These are phyloP conservation scores for Oncorhynchus kisutch DNA, from an alignment of 2,113 vertebrate genomes.

Conservation along the genomic window DNA sequence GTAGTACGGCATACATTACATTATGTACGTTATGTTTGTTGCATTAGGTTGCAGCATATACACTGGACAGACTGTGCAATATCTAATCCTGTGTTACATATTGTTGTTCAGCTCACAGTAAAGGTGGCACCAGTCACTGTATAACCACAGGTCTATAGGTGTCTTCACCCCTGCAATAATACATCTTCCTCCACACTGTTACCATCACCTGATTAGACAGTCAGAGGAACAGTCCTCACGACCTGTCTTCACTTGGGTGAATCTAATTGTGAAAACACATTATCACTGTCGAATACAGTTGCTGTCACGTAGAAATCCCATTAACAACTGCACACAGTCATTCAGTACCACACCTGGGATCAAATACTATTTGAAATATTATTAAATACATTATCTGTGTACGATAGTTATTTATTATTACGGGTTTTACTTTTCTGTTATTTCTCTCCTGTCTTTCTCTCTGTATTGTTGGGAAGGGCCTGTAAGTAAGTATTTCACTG, in stretches of 20 bases:
- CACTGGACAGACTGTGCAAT: not conserved
- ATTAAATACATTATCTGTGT: too few species aligned
- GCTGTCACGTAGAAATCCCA: not conserved
- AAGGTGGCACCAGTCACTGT: not conserved
- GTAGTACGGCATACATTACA: too few species aligned
- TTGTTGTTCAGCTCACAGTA: not conserved
- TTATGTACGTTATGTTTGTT: too few species aligned
- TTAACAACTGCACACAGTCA: not conserved
- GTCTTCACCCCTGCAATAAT: not conserved
- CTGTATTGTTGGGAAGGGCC: too few species aligned
- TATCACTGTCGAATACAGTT: not conserved
- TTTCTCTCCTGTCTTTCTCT: too few species aligned
- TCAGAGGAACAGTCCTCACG: not conserved
- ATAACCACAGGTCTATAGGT: not conserved
- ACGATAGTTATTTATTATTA: too few species aligned
- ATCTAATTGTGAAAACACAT: not conserved
- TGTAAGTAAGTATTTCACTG: too few species aligned
- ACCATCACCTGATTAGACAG: not conserved
- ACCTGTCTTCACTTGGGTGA: not conserved
- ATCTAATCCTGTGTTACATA: not conserved
- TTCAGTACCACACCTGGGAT: not conserved
- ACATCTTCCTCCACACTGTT: not conserved
- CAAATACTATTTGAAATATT: too few species aligned
- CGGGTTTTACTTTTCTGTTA: too few species aligned
- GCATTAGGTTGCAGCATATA: too few species aligned